Evolutionary conservation across 2,113 vertebrate genomes (phyloP).

Genomic region (Emydura subglobosa): DNA sequence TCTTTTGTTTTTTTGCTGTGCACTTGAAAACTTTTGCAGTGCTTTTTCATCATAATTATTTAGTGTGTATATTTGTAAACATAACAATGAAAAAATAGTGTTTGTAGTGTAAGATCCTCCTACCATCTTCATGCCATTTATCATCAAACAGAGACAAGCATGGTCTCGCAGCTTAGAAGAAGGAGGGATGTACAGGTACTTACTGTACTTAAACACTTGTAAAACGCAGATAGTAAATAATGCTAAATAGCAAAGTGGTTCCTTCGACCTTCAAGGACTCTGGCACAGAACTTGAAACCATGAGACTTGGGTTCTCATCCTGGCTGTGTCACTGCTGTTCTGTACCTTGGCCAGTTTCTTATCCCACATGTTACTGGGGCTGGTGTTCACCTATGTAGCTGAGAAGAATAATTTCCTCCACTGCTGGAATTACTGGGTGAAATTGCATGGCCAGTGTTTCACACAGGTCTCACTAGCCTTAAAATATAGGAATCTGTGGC

Average conservation of each 20-base stretch:
- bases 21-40: too few relatives aligned
- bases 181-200: neutral
- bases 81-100: neutral
- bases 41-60: neutral
- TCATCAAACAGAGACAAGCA: neutral
- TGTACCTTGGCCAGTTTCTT: neutral
- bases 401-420: neutral
- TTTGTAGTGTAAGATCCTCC: neutral
- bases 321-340: neutral
- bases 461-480: neutral
- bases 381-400: neutral
- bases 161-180: neutral
- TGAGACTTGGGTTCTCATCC: rapidly evolving
- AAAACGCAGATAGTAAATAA: neutral
- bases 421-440: neutral
- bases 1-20: neutral
- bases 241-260: neutral
- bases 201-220: neutral
- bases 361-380: neutral
- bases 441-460: neutral
- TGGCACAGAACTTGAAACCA: neutral
- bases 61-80: neutral
- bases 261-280: neutral
- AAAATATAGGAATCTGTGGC: neutral
- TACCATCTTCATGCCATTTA: neutral